Base-by-base conservation (phyloP, 2,888 invertebrate species). In the Limnephilus lunatus region DNA sequence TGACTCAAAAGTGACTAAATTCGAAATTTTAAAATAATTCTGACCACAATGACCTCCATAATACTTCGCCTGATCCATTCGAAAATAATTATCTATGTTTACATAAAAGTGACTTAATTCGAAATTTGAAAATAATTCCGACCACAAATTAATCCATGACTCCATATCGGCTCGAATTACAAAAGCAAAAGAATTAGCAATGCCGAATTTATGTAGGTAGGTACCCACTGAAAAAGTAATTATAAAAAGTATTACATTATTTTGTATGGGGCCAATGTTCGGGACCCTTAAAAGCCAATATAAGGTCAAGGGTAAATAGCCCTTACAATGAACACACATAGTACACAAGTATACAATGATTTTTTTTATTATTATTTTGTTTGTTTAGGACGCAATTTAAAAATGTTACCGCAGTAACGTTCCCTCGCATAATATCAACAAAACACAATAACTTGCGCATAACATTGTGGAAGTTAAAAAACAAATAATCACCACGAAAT, bases 401-500 rank as follows among this genome's bases (percentile, higher is more conserved):
- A 19, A 35, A 32, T 85, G 39, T 35, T 25, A 85, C 39, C 85
- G 9, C 35, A 30, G n/a, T 39, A 12, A 30, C 85, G 85, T 39
- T 85, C 44, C 44, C 14, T n/a, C 39, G 14, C n/a, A 85, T 81
- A 81, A 91, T 81, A 19, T 25, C 68, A 68, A 68, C 68, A 4
- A 25, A 25, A 68, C 68, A 68, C 68, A 68, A 91, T 30, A 44
- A 85, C 30, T 90, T 53, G 68, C 90, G 48, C 3, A n/a, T 68
- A 85, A 81, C 48, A 87, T 85, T 91, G 44, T 87, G n/a, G n/a
- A n/a, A n/a, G n/a, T n/a, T 91, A 86, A 91, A 91, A 91, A 91
- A 91, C 68, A 91, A 81, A 87, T 91, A 91, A 91, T 87, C 91
- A 91, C 83, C 85, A 80, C 39, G 44, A 91, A 91, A 86, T 87